These are phyloP conservation scores for Psilopogon haemacephalus DNA, from an alignment of 2,113 vertebrate genomes.

Conservation along the genomic window DNA sequence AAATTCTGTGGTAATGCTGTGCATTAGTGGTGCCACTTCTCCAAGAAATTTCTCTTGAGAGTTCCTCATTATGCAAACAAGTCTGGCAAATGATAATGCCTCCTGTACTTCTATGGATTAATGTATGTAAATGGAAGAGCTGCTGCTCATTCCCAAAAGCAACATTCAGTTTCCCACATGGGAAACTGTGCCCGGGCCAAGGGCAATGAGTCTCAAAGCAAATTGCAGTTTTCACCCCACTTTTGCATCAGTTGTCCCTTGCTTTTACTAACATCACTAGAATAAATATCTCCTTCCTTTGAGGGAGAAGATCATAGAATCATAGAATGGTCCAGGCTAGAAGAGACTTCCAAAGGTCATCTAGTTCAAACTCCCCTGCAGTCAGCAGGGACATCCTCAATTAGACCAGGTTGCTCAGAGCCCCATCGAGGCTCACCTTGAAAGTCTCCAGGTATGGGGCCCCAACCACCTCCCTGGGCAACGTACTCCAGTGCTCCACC, in stretches of 20 bases:
- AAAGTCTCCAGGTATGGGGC: too few relatives aligned
- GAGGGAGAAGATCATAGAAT: not conserved
- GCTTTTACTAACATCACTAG: not conserved
- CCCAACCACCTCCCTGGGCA: too few relatives aligned
- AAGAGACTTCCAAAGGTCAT: too few relatives aligned
- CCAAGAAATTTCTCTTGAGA: constrained; percentile 45
- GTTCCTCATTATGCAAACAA: constrained; percentile 64
- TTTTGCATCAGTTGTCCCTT: not conserved
- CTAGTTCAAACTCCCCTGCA: too few relatives aligned
- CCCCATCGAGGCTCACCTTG: too few relatives aligned
- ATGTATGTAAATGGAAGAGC: constrained; percentile 50
- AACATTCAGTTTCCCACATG: not conserved
- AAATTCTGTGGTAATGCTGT: not conserved
- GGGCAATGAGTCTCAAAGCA: not conserved
- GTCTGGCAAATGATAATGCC: constrained; percentile 53
- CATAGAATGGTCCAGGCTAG: too few relatives aligned
- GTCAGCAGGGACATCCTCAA: too few relatives aligned
- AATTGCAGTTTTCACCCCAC: not conserved
- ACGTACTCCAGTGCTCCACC: too few relatives aligned
- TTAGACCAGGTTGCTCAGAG: too few relatives aligned
- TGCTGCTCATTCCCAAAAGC: constrained; percentile 16
- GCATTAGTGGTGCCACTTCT: constrained; percentile 10
- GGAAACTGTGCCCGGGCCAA: not conserved
- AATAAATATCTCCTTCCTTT: not conserved
- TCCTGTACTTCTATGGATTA: constrained; percentile 52